Base-by-base conservation (phyloP, 2,797 vertebrate genomes). In the Eutrigla gurnardus region DNA sequence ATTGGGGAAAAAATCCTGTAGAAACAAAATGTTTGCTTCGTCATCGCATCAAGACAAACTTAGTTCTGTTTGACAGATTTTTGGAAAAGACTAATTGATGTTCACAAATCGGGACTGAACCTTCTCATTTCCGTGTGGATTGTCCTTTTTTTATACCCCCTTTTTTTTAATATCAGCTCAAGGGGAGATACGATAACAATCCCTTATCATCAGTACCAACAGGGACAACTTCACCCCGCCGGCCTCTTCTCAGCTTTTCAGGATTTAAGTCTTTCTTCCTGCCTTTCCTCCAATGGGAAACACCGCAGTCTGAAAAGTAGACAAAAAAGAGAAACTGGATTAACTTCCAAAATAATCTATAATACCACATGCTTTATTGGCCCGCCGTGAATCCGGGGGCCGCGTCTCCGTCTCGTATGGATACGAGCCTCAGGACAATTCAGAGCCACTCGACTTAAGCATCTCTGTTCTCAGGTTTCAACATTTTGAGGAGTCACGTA, bases 241-340 rank as follows among this genome's bases (percentile, higher is more conserved):
- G 69, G 55, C 73, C 37, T 83, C 60, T 46, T 73, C 78, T 92
- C 90, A 85, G 74, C 87, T 84, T 47, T 25, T 80, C 32, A 0
- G 84, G 78, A 55, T 85, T 68, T 5, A 68, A 15, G 37, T 78
- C 68, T 66, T 83, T 91, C 84, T 91, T 92, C 36, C 81, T 90
- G 58, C 68, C 80, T 87, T 86, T 94, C 78, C 81, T 92, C 88
- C 86, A 88, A 62, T 86, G 75, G 18, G 86, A 86, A 62, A 81
- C 58, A 47, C 60, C 65, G 74, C 92, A 94, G 76, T 93, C 95
- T 95, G 88, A 50, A 86, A 88, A 79, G 58, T 1, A 80, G 25
- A 81, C 0, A 13, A 77, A 25, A 0, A 69, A 37, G n/a, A 78
- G 10, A 77, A 52, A 62, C 1, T 17, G 11, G 13, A 54, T 70